Evolutionary conservation across 2,113 vertebrate species (phyloP), one percentile per base, ranked within the genome.

Genomic region (Casuarius casuarius): DNA sequence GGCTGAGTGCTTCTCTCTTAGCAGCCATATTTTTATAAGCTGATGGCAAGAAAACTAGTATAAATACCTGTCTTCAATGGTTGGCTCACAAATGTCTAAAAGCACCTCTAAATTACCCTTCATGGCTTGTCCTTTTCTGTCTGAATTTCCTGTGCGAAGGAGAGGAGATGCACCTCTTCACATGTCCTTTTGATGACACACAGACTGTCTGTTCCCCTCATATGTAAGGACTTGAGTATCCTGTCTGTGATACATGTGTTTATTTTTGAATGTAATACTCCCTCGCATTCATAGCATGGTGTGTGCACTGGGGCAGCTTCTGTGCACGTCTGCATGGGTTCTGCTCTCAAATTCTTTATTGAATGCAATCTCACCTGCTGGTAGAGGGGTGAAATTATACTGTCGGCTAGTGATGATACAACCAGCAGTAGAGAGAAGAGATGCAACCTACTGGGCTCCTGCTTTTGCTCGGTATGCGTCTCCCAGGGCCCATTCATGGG

Each of bases 401-500:
- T 91, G 68, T 20, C 28, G 58, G 87, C 94, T 42, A 78, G 23
- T 63, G 94, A 94, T 62, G 70, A 23, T 90, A 84, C 38, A 95
- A 51, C 67, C 94, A 89, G 23, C 51, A 38, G 31, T 31, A 65
- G 49, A 93, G 80, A 93, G 12, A 31, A 56, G 61, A 62, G n/a
- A 23, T 9, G 6, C 68, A 94, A 68, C 61, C 73, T 89, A 61
- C 38, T 56, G 46, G 48, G 62, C 23, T 89, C 63, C 35, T 73
- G 72, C 78, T 97, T 73, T 84, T 74, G 25, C 48, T 75, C 52
- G n/a, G 59, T 52, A n/a, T 83, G 89, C 96, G 88, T 58, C 87
- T 90, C 85, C 62, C 71, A 87, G 59, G 80, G 63, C 71, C 86
- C 54, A 42, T 70, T 94, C 75, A 59, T 10, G 38, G 59, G 83